A percentile compares a stretch with the other conserved stretches of the same genome.
Conservation (phyloP, 1,140 invertebrate species). For the Matsumurasca onukii region DNA sequence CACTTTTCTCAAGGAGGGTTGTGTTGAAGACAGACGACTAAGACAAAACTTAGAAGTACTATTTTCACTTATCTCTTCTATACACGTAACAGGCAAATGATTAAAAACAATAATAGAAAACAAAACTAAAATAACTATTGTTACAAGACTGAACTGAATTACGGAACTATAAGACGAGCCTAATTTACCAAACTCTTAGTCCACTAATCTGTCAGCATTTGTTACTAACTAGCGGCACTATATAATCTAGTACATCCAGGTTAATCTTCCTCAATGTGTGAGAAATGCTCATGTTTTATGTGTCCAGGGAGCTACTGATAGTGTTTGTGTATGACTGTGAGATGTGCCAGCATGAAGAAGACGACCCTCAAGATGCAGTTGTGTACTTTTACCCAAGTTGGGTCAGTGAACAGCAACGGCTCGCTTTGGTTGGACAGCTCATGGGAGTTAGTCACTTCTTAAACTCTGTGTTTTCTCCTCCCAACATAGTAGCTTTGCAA, state of each 20-base stretch:
- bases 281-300: conserved; percentile 42
- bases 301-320: conserved; percentile 85
- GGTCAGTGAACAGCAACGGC: conserved; percentile 77
- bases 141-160: too few species aligned
- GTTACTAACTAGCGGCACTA: too few species aligned
- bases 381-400: conserved; percentile 86
- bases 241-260: too few species aligned
- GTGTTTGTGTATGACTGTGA: conserved; percentile 85
- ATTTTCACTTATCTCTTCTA: too few species aligned
- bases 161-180: not conserved
- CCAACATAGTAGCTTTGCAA: conserved; percentile 70
- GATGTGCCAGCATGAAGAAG: conserved; percentile 71
- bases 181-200: too few species aligned
- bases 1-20: too few species aligned
- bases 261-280: not conserved
- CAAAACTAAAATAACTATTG: too few species aligned
- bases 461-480: conserved; percentile 68
- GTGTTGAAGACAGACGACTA: too few species aligned
- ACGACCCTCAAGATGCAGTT: conserved; percentile 82
- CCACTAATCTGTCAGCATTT: too few species aligned
- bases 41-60: too few species aligned
- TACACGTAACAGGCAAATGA: too few species aligned
- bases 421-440: conserved; percentile 77
- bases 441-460: conserved; percentile 80
- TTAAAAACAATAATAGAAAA: too few species aligned